Conservation (phyloP, 2,888 invertebrate species). For the Andrena trimmerana region DNA sequence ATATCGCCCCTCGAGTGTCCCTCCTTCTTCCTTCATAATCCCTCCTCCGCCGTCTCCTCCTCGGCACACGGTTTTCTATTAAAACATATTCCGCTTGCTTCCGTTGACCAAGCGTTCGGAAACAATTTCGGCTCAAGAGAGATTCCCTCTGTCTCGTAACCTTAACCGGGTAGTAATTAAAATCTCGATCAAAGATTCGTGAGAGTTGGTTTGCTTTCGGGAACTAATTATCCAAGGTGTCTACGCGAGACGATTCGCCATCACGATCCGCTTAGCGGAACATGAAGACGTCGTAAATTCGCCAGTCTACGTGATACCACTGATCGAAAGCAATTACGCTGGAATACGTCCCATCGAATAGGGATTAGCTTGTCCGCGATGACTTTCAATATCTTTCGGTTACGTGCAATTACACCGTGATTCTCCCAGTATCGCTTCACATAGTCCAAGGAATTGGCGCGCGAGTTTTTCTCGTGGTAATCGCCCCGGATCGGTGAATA, state of each 20-base stretch:
- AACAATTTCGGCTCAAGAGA: background rate
- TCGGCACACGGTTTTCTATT: background rate
- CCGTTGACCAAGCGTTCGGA: background rate
- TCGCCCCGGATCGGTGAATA: background rate
- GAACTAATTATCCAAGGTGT: conserved; percentile 51
- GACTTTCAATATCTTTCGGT: conserved; percentile 63
- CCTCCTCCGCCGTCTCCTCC: background rate
- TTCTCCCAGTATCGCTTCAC: background rate
- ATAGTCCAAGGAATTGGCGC: background rate
- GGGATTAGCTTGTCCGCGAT: conserved; percentile 62
- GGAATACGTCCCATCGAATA: conserved; percentile 64
- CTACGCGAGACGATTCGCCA: conserved; percentile 30
- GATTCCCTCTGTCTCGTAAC: background rate
- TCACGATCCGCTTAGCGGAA: conserved; percentile 50
- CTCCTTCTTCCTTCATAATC: background rate
- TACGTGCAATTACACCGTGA: background rate
- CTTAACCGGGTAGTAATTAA: conserved; percentile 21
- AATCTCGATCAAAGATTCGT: conserved; percentile 23
- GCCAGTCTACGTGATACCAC: conserved; percentile 47
- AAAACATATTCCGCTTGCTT: no score
- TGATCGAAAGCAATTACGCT: conserved; percentile 69
- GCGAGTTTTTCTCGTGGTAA: background rate
- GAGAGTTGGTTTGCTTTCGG: background rate
- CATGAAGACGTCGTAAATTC: conserved; percentile 68
- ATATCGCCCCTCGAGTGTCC: conserved; percentile 11